A percentile compares a stretch with the other conserved stretches of the same genome.
These are phyloP conservation scores for Lordiphosa clarofinis DNA, from an alignment of 1,140 invertebrate species.

Conservation along the genomic window DNA sequence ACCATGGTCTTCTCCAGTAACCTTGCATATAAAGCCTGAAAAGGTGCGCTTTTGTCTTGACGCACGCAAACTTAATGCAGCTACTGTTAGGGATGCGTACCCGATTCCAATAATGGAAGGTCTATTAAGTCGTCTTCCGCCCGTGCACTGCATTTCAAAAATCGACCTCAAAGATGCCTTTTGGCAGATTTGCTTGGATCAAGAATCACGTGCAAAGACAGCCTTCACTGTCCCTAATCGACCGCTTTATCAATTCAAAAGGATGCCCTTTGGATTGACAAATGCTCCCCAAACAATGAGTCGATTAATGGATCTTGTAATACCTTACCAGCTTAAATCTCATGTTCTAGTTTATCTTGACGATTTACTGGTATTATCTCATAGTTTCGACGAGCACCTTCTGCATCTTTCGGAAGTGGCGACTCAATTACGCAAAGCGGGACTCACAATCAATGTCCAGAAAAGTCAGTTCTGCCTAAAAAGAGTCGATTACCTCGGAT, in stretches of 20 bases:
- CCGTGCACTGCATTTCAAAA: not conserved
- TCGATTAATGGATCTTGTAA: too few relatives aligned
- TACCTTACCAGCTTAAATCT: too few relatives aligned
- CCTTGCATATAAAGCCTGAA: not conserved
- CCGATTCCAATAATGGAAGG: conserved; percentile 4
- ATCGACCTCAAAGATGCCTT: conserved; percentile 9
- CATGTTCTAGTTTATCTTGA: conserved; percentile 35
- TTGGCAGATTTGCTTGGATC: conserved; percentile 1
- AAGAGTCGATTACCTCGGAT: conserved; percentile 4
- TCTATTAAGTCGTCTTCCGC: not conserved
- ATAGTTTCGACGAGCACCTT: conserved; percentile 15
- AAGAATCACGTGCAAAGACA: conserved; percentile 2
- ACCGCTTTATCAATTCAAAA: conserved; percentile 52
- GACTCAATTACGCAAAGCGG: not conserved
- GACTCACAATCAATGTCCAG: conserved; percentile 6
- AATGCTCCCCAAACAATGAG: conserved; percentile 25
- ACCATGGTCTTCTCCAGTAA: conserved; percentile 20
- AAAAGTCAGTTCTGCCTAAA: conserved; percentile 6
- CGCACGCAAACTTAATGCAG: too few relatives aligned
- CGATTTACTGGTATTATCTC: conserved; percentile 21
- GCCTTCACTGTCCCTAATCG: conserved; percentile 31
- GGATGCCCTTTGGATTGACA: conserved; percentile 44
- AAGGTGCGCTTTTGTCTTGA: too few relatives aligned
- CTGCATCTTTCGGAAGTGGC: conserved; percentile 1
- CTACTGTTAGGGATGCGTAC: too few relatives aligned